Percentiles rank a stretch among this genome's conserved stretches.
Evolutionary conservation across 2,113 vertebrate genomes (phyloP).

Genomic region (Chiloscyllium plagiosum): DNA sequence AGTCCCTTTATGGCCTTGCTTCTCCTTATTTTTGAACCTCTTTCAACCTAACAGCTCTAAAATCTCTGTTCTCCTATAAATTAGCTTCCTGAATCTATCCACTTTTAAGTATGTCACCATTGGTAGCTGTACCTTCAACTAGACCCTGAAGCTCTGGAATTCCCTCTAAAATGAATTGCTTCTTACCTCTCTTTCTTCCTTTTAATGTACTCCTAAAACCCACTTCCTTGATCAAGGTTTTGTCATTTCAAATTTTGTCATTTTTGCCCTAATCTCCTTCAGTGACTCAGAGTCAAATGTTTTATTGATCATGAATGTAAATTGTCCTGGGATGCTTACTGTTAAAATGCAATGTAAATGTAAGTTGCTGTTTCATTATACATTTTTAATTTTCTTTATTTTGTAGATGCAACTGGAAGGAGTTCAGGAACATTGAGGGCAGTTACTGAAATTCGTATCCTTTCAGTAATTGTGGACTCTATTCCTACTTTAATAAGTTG

Average conservation of each 20-base stretch:
- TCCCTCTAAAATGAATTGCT: not conserved
- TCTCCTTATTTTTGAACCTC: too few relatives aligned
- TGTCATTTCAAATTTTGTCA: not conserved
- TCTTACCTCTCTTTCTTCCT: not conserved
- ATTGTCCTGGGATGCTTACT: not conserved
- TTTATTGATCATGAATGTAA: not conserved
- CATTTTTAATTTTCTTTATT: constrained; percentile 40
- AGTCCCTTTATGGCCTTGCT: too few relatives aligned
- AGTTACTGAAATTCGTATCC: constrained; percentile 97
- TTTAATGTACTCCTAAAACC: not conserved
- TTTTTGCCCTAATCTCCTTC: not conserved
- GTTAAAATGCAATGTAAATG: not conserved
- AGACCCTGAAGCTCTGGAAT: not conserved
- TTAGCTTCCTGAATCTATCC: too few relatives aligned
- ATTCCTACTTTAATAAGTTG: constrained; percentile 18
- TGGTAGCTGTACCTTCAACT: too few relatives aligned
- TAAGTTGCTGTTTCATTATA: not conserved
- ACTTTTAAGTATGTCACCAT: too few relatives aligned
- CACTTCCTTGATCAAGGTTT: not conserved
- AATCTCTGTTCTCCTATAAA: too few relatives aligned
- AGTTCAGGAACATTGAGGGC: constrained; percentile 63
- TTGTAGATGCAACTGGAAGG: constrained; percentile 59
- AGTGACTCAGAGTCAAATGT: not conserved
- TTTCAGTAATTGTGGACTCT: constrained; percentile 45
- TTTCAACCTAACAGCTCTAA: too few relatives aligned